Evolutionary conservation across 2,797 vertebrate species (phyloP).

Genomic region (Sebastes vulpes): DNA sequence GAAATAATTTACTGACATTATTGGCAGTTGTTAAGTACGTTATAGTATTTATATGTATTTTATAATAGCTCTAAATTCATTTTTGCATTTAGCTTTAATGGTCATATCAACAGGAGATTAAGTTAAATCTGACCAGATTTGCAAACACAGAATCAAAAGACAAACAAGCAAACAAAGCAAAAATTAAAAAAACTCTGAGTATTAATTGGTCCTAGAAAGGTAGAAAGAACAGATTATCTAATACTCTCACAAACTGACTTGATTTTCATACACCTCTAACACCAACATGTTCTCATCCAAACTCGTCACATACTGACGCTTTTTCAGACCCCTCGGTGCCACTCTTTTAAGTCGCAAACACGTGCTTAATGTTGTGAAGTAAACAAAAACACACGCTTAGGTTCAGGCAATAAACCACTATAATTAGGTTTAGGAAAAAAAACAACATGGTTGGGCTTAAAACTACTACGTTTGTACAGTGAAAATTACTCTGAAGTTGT

Average conservation of each 20-base stretch:
- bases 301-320: too few species aligned
- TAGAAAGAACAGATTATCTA: neutral
- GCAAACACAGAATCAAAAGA: neutral
- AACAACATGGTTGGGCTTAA: too few species aligned
- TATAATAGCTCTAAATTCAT: neutral
- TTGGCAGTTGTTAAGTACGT: neutral
- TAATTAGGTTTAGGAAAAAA: too few species aligned
- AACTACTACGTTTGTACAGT: too few species aligned
- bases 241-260: neutral
- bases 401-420: too few species aligned
- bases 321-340: too few species aligned
- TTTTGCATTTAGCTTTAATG: neutral
- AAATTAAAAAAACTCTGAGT: neutral
- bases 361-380: too few species aligned
- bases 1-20: neutral
- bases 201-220: neutral
- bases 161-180: neutral
- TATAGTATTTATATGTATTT: neutral
- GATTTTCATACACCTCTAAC: neutral
- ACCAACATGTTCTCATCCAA: too few species aligned
- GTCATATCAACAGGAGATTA: neutral
- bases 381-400: too few species aligned
- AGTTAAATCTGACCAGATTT: too few species aligned
- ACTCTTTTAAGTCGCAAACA: too few species aligned
- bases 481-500: too few species aligned